These are phyloP conservation scores for Prorops nasuta DNA, from an alignment of 1,140 invertebrate species.

Conservation along the genomic window DNA sequence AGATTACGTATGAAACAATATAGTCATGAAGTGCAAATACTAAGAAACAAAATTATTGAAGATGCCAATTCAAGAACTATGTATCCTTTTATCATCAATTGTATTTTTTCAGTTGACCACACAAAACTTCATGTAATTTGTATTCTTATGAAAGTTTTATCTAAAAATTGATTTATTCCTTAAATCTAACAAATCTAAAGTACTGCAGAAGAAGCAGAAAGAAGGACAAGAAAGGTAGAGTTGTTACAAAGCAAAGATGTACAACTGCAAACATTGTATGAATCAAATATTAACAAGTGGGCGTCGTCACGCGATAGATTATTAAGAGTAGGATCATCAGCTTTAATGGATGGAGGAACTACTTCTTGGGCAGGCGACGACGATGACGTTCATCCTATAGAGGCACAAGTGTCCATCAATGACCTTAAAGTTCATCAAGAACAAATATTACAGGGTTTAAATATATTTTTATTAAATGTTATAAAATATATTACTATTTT, in stretches of 20 bases:
- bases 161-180: slow-evolving; percentile 22
- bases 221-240: slow-evolving; percentile 62
- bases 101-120: slow-evolving; percentile 4
- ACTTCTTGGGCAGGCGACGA: slow-evolving; percentile 52
- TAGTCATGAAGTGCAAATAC: slow-evolving; percentile 60
- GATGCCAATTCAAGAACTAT: slow-evolving; percentile 52
- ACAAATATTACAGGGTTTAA: slow-evolving; percentile 37
- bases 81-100: slow-evolving; percentile 53
- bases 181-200: slow-evolving; percentile 42
- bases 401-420: slow-evolving; percentile 30
- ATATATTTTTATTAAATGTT: slow-evolving; percentile 7
- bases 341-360: slow-evolving; percentile 53
- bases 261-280: slow-evolving; percentile 60
- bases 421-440: slow-evolving; percentile 43
- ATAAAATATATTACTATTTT: slow-evolving; percentile 1
- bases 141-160: slow-evolving; percentile 2
- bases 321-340: slow-evolving; percentile 33
- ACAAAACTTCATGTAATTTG: background rate
- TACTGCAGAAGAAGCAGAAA: slow-evolving; percentile 63
- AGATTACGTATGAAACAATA: slow-evolving; percentile 65
- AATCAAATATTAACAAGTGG: slow-evolving; percentile 44
- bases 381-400: slow-evolving; percentile 41
- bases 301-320: slow-evolving; percentile 30
- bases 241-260: slow-evolving; percentile 60
- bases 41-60: slow-evolving; percentile 60